Evolutionary conservation across 2,797 vertebrate genomes (phyloP), one percentile per base, ranked within the genome.

Genomic region (Acestrorhynchus altus): DNA sequence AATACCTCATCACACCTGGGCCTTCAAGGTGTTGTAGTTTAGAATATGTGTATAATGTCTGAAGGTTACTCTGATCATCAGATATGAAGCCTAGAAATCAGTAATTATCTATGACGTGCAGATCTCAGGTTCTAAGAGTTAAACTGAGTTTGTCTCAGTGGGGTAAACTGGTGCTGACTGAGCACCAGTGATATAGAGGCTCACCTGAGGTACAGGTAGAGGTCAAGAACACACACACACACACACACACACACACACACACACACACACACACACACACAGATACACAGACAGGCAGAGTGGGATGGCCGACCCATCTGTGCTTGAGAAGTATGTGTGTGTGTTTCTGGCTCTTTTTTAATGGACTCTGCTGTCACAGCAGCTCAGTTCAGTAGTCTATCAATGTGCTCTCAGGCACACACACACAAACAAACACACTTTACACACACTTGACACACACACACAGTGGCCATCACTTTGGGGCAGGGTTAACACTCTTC

Each of bases 291-390:
- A 57, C 68, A 73, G 42, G 20, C 16, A 74, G 57, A 56, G 61
- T 63, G 8, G 46, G 39, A 9, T 64, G 72, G 40, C 28, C 47
- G 31, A 51, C 16, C 59, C 11, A n/a, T 56, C 61, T 56, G 61
- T 20, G 24, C 63, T 75, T 39, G 49, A 65, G 61, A 42, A 70
- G 61, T 75, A 79, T 83, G 85, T 84, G 80, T 86, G 81, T 86
- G 79, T 83, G 85, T 84, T 73, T 49, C 63, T 76, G 71, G 66
- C 73, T 79, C 72, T 51, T 64, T n/a, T 81, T 74, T 77, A 73
- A 84, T 87, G 87, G 87, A 91, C 88, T 83, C 79, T 76, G 47
- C 84, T 88, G 88, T 92, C 89, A 89, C 69, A 85, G 72, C 51
- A 67, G 82, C 81, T 91, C 84, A 88, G 81, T 83, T 68, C 22